Percentiles rank a stretch among this genome's conserved stretches.
Evolutionary conservation across 2,113 vertebrate genomes (phyloP).

Genomic region (Anseranas semipalmata): DNA sequence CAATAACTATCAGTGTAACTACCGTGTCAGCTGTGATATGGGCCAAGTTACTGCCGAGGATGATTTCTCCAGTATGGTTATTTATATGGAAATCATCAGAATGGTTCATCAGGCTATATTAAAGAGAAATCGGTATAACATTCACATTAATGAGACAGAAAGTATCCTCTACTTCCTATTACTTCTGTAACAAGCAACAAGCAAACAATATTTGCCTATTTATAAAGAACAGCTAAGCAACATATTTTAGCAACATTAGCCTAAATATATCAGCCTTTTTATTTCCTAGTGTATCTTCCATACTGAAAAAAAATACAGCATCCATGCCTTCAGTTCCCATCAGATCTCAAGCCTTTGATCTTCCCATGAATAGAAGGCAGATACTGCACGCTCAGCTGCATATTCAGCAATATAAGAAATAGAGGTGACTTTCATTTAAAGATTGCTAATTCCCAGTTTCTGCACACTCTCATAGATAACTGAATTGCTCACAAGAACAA

Average conservation of each 20-base stretch:
- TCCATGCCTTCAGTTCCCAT: background rate
- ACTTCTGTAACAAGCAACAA: background rate
- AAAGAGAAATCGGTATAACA: background rate
- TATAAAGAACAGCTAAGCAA: background rate
- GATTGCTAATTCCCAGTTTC: background rate
- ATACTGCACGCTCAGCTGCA: background rate
- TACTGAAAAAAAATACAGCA: background rate
- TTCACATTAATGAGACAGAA: background rate
- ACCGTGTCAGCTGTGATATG: slow-evolving; percentile 63
- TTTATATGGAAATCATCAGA: slow-evolving; percentile 73
- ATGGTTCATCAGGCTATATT: slow-evolving; percentile 67
- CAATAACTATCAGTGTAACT: slow-evolving; percentile 68
- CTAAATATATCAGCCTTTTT: background rate
- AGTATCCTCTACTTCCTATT: background rate
- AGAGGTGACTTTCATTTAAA: background rate
- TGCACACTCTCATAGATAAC: background rate
- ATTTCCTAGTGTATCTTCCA: background rate
- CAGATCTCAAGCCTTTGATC: background rate
- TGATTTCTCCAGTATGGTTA: slow-evolving; percentile 73
- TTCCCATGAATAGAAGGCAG: background rate
- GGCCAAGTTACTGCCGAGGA: slow-evolving; percentile 64
- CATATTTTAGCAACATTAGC: background rate
- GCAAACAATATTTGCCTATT: background rate
- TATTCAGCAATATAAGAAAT: background rate
- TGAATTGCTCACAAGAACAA: background rate